Evolutionary conservation across 2,797 vertebrate species (phyloP), one percentile per base, ranked within the genome.

Genomic region (Chromis chromis): DNA sequence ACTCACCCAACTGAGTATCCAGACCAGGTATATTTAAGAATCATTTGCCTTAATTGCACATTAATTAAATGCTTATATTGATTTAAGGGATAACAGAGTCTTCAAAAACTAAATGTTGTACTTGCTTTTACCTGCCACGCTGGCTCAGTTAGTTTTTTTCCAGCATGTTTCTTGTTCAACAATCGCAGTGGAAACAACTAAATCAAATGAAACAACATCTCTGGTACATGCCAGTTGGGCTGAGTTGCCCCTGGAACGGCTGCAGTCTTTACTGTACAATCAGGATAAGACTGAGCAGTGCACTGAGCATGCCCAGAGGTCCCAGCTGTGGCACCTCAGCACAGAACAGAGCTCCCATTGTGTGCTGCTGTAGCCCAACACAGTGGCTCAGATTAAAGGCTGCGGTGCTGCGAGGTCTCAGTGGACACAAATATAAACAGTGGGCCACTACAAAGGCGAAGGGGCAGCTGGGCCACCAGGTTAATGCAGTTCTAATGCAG

Each of bases 271-370:
- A 70, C 59, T 60, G 50, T 71, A 16, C 58, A 79, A 82, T 84
- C 56, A 21, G 76, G 71, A 76, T 75, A 62, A 76, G 78, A 84
- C 79, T 64, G 77, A 73, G 73, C 83, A 40, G 76, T 69, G 82
- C 42, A 83, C 86, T 89, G 93, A 90, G 89, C 84, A 89, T 83
- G 86, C 86, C 65, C 84, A 86, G 72, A 90, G 72, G 80, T 78
- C 88, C 87, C 88, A 88, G 90, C 76, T 89, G 90, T 86, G 78
- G 83, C 74, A 84, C 82, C 85, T 86, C 84, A 66, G 55, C 2
- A 9, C 78, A 84, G 82, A 89, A 94, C 90, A 92, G 84, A 88
- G 89, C 8, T 53, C 54, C 84, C 75, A 86, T 93, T 93, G 92
- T 93, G 83, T 79, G 71, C 49, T 60, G 77, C 83, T 89, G 89